phyloP scores from a whole-genome alignment of 2,113 vertebrate species.

The Oxyruncus cristatus region DNA sequence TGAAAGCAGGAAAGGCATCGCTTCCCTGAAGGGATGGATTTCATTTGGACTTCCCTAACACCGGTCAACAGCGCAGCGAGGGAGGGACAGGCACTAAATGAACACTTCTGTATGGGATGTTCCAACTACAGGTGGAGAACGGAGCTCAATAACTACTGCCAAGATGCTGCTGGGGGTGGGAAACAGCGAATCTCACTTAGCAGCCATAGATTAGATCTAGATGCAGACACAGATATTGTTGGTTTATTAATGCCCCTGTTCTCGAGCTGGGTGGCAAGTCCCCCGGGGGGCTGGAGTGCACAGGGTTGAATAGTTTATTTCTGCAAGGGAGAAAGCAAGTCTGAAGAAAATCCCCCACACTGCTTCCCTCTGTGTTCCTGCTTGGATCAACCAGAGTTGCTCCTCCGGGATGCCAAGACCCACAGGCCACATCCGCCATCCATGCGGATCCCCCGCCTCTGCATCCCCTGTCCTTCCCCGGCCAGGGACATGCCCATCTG shows the following conservation, averaged over 20 bases:
- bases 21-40: background rate
- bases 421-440: fast-evolving
- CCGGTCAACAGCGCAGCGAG: background rate
- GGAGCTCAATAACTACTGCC: background rate
- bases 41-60: background rate
- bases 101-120: background rate
- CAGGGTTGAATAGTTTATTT: slow-evolving; percentile 55
- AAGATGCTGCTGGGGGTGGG: slow-evolving; percentile 28
- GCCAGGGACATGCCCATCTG: fast-evolving
- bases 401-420: background rate
- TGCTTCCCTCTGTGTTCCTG: background rate
- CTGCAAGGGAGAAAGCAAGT: background rate
- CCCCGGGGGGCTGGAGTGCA: slow-evolving; percentile 5
- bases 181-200: background rate
- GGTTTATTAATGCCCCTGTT: slow-evolving; percentile 14
- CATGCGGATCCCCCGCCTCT: fast-evolving
- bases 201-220: slow-evolving; percentile 47
- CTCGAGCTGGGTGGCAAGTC: slow-evolving; percentile 49
- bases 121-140: slow-evolving; percentile 12
- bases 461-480: background rate
- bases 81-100: background rate
- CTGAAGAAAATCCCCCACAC: background rate
- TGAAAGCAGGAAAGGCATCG: background rate
- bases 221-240: slow-evolving; percentile 41
- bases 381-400: background rate